These are phyloP conservation scores for Serilophus lunatus DNA, from an alignment of 2,113 vertebrate species.

Conservation along the genomic window DNA sequence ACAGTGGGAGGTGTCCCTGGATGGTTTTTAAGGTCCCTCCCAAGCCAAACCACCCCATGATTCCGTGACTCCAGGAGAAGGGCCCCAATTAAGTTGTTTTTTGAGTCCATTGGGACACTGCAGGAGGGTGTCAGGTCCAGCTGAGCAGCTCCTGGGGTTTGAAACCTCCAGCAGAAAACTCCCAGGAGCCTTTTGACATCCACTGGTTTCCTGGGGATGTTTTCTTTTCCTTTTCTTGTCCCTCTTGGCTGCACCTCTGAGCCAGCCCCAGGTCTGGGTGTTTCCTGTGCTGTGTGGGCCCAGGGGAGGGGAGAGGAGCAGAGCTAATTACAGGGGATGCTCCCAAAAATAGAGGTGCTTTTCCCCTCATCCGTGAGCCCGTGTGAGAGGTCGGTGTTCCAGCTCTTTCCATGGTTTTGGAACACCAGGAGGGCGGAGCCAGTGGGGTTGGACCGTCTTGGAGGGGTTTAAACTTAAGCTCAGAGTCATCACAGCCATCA, in stretches of 20 bases:
- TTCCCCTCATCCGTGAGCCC: not conserved
- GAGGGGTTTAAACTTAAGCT: not conserved
- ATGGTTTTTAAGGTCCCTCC: not conserved
- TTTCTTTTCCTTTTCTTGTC: not conserved
- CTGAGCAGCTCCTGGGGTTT: not conserved
- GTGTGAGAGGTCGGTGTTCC: not conserved
- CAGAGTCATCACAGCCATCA: not conserved
- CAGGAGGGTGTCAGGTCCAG: no score
- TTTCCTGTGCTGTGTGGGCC: not conserved
- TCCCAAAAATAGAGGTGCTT: conserved; percentile 40
- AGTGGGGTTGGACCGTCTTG: not conserved
- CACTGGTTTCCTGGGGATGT: not conserved
- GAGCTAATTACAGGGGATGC: conserved; percentile 40
- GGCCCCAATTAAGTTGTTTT: not conserved
- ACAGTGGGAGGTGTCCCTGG: fast-evolving
- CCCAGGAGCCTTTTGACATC: not conserved
- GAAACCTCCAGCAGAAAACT: not conserved
- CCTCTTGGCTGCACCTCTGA: not conserved
- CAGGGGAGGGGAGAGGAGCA: not conserved
- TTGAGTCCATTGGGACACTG: not conserved
- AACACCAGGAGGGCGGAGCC: not conserved
- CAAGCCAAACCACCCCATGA: not conserved
- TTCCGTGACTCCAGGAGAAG: fast-evolving
- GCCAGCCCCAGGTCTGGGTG: not conserved
- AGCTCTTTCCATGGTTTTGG: not conserved